Conservation (phyloP, 1,140 invertebrate genomes). For the Camponotus vicinus region DNA sequence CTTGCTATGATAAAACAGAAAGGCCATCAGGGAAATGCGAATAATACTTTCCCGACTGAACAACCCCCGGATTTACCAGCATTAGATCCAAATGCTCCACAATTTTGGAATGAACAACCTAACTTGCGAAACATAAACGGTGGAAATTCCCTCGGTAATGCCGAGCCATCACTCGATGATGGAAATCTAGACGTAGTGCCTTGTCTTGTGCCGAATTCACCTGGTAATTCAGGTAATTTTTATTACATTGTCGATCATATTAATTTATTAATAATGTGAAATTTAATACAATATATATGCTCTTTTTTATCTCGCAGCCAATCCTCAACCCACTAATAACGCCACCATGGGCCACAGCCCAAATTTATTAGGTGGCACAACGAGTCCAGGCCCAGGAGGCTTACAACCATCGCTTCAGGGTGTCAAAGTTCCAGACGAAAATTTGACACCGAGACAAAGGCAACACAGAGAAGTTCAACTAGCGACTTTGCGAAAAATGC, state of each 20-base stretch:
- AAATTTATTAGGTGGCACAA: constrained; percentile 83
- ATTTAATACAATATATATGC: constrained; percentile 30
- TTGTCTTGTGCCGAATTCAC: constrained; percentile 86
- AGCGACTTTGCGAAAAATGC: constrained; percentile 96
- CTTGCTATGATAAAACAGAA: constrained; percentile 92
- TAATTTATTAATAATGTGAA: neutral
- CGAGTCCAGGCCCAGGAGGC: constrained; percentile 86
- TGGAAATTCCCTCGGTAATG: constrained; percentile 84
- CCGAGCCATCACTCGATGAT: constrained; percentile 85
- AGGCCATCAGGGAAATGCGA: constrained; percentile 85
- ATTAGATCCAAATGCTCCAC: constrained; percentile 83
- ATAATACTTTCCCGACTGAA: constrained; percentile 83
- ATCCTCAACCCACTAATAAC: constrained; percentile 82
- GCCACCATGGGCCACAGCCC: constrained; percentile 84
- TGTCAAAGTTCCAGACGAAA: constrained; percentile 98
- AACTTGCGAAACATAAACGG: constrained; percentile 84
- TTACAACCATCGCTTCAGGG: constrained; percentile 89
- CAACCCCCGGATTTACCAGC: constrained; percentile 85
- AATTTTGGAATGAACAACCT: constrained; percentile 85
- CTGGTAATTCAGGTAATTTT: constrained; percentile 83
- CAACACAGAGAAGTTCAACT: constrained; percentile 97
- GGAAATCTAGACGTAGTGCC: constrained; percentile 85
- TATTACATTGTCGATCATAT: constrained; percentile 6
- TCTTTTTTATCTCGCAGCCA: constrained; percentile 74
- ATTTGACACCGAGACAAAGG: constrained; percentile 97